Base-by-base conservation (phyloP, 2,797 vertebrate genomes). In the Toxotes lorentzi region DNA sequence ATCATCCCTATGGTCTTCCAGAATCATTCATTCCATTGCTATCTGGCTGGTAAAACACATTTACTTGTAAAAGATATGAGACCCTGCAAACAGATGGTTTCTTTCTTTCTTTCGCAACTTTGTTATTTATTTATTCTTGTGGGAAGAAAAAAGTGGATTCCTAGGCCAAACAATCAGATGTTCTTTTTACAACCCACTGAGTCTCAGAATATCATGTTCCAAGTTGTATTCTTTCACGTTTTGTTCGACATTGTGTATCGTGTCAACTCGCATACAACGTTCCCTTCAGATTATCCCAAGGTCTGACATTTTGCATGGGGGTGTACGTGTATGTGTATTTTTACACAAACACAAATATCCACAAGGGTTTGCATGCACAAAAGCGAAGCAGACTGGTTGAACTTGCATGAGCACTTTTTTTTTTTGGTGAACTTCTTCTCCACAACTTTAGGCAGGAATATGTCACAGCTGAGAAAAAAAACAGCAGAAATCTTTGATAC, bases 131-230 rank as follows among this genome's bases (percentile, higher is more conserved):
- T 45, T 45, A 32, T 40, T 60, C 53, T 34, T 51, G 43, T 64
- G 35, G 23, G 32, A 57, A 23, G 45, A 41, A 60, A 60, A 54
- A 43, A 23, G 7, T 41, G 11, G n/a, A 23, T 19, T 14, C 30
- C 9, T 24, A 1, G 10, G 65, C 65, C 21, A 53, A 51, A 12
- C 21, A 64, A 64, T 64, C 62, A 64, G 35, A 50, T 6, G 1
- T 1, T 48, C 4, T 23, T 48, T 47, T 56, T 9, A 61, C 30
- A 23, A 17, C n/a, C 63, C 10, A 2, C 30, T 16, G 19, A n/a
- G n/a, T 61, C 67, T 57, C 34, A 50, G 34, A 64, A 67, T 48
- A 64, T 53, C 35, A 60, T 1, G 17, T 23, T 27, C 23, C 65
- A 40, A 24, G 24, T 24, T 64, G 4, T 68, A 27, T 62, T 56